Percentiles rank a stretch among this genome's conserved stretches.
Conservation (phyloP, 2,113 vertebrate genomes). For the Dendropsophus ebraccatus region DNA sequence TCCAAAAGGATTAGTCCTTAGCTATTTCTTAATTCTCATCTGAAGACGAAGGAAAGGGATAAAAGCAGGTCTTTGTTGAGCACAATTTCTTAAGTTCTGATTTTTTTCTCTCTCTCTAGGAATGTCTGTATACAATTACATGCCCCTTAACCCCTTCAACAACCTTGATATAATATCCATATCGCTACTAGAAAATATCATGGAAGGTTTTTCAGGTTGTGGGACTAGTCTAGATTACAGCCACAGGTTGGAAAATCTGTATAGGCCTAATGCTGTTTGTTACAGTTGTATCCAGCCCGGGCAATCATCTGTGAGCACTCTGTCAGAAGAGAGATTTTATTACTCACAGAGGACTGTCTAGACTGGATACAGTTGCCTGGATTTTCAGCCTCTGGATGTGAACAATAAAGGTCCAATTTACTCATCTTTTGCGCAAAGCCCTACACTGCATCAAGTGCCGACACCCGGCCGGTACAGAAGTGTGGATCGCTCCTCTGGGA, state of each 20-base stretch:
- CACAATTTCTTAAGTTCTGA: constrained; percentile 61
- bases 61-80: constrained; percentile 48
- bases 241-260: not conserved
- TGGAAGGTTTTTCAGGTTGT: not conserved
- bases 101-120: constrained; percentile 42
- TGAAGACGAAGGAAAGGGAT: constrained; percentile 39
- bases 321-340: no score
- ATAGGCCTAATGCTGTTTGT: not conserved
- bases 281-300: not conserved
- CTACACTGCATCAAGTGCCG: no score
- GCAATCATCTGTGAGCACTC: not conserved
- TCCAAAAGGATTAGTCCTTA: constrained; percentile 49
- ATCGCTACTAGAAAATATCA: not conserved
- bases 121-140: constrained; percentile 49
- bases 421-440: no score
- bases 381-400: not conserved
- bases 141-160: constrained; percentile 43
- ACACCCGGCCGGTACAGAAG: no score
- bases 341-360: not conserved
- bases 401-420: not conserved
- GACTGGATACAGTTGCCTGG: not conserved
- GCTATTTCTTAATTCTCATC: constrained; percentile 57
- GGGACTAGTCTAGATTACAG: not conserved
- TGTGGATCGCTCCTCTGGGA: no score
- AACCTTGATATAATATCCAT: not conserved